Evolutionary conservation across 2,113 vertebrate genomes (phyloP).

Genomic region (Aptenodytes patagonicus): DNA sequence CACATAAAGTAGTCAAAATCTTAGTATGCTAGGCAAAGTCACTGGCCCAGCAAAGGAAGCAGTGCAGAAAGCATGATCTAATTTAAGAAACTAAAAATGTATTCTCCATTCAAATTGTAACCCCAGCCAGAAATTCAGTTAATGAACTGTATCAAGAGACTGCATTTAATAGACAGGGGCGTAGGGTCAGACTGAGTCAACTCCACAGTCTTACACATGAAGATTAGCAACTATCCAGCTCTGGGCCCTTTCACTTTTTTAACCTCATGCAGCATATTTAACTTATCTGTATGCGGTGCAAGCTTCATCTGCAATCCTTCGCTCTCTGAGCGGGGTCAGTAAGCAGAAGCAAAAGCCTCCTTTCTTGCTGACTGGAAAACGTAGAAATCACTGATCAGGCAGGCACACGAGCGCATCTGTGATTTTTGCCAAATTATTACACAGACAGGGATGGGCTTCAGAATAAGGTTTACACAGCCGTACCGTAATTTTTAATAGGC

Average conservation of each 20-base stretch:
- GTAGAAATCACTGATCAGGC: neutral
- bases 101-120: neutral
- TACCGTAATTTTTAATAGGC: neutral
- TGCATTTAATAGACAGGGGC: neutral
- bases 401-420: fast-evolving
- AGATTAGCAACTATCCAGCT: neutral
- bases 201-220: neutral
- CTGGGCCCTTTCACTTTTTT: neutral
- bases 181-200: neutral
- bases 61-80: neutral
- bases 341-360: neutral
- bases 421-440: neutral
- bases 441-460: neutral
- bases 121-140: neutral
- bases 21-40: neutral
- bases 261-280: neutral
- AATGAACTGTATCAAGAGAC: neutral
- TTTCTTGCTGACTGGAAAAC: neutral
- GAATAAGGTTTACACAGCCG: neutral
- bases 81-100: neutral
- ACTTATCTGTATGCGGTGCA: neutral
- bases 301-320: neutral
- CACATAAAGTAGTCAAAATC: neutral
- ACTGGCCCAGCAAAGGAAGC: neutral
- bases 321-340: fast-evolving